These are phyloP conservation scores for Phalloptychus januarius DNA, from an alignment of 2,797 vertebrate species.

Conservation along the genomic window DNA sequence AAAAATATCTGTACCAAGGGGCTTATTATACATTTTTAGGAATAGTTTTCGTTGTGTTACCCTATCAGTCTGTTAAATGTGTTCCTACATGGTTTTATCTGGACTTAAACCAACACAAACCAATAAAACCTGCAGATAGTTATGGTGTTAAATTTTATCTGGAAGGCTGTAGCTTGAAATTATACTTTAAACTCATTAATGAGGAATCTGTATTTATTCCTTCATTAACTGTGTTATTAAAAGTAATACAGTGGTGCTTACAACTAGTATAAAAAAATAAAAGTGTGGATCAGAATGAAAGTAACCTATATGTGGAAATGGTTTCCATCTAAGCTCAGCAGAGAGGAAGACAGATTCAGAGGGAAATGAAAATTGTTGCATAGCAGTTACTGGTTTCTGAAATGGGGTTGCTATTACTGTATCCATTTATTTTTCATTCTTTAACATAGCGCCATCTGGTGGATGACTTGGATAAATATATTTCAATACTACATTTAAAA, in stretches of 20 bases:
- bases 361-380: slow-evolving; percentile 18
- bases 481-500: background rate
- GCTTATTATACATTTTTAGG: background rate
- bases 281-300: background rate
- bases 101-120: background rate
- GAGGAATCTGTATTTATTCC: background rate
- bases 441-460: slow-evolving; percentile 46
- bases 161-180: background rate
- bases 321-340: background rate
- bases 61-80: background rate
- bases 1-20: background rate
- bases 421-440: background rate
- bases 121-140: background rate
- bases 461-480: slow-evolving; percentile 12
- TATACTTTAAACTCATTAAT: background rate
- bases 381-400: slow-evolving; percentile 8
- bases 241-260: background rate
- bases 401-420: slow-evolving; percentile 4
- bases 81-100: background rate
- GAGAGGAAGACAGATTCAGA: slow-evolving; percentile 7
- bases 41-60: background rate
- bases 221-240: background rate
- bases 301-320: background rate
- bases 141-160: background rate
- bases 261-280: background rate